Evolutionary conservation across 2,888 invertebrate species (phyloP).

Genomic region (Phytoseiulus persimilis): DNA sequence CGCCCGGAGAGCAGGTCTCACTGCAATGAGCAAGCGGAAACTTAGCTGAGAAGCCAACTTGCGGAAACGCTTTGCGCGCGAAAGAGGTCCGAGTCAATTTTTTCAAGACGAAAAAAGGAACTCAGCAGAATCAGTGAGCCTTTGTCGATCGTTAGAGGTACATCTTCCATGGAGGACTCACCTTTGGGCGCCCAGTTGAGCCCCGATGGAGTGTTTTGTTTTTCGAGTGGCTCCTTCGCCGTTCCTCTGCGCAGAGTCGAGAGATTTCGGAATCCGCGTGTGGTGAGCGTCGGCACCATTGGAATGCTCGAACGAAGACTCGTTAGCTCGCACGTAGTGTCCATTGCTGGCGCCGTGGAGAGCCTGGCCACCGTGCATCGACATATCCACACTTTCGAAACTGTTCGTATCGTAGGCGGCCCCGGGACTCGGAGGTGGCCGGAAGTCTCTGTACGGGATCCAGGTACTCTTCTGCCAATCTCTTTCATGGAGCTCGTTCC

Average conservation of each 20-base stretch:
- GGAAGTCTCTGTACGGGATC: conserved; percentile 16
- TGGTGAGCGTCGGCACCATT: neutral
- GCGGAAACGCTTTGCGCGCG: neutral
- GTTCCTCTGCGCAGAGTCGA: neutral
- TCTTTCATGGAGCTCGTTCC: conserved; percentile 7
- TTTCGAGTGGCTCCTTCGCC: neutral
- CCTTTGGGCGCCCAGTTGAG: neutral
- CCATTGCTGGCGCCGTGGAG: neutral
- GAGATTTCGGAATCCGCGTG: neutral
- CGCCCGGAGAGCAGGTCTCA: neutral
- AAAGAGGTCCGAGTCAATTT: too few species aligned
- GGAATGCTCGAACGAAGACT: neutral
- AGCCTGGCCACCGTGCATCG: neutral
- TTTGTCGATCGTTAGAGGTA: too few species aligned
- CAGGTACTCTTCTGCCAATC: conserved; percentile 18
- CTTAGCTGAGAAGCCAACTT: neutral
- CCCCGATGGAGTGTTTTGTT: neutral
- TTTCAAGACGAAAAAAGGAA: too few species aligned
- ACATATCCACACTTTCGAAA: conserved; percentile 31
- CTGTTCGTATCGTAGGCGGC: conserved; percentile 16
- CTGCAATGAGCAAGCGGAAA: neutral
- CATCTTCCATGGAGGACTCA: neutral
- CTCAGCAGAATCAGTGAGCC: too few species aligned
- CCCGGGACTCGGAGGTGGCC: conserved; percentile 7
- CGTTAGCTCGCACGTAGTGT: neutral